phyloP scores from a whole-genome alignment of 2,113 vertebrate species.

The Calidris pygmaea region DNA sequence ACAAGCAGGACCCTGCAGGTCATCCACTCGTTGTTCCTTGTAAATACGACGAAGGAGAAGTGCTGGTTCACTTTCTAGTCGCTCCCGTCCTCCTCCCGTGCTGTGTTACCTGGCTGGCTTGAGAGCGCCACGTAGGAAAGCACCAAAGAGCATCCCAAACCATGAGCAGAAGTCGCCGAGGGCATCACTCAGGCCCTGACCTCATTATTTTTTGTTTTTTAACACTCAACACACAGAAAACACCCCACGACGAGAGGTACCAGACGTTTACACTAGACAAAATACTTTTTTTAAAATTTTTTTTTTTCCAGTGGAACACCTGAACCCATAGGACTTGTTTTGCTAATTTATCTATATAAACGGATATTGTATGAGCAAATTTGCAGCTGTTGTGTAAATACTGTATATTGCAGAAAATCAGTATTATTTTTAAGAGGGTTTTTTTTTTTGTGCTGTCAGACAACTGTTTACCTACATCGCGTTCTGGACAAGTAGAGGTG shows the following conservation, averaged over 20 bases:
- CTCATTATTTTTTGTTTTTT: not conserved
- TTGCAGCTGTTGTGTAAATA: slow-evolving; percentile 79
- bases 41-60: slow-evolving; percentile 77
- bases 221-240: not conserved
- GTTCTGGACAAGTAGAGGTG: slow-evolving; percentile 59
- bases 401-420: slow-evolving; percentile 78
- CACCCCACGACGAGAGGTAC: not conserved
- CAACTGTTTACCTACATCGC: slow-evolving; percentile 57
- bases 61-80: slow-evolving; percentile 94
- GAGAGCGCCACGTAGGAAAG: slow-evolving; percentile 34
- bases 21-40: not conserved
- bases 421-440: slow-evolving; percentile 72
- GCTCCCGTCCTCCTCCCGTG: slow-evolving; percentile 34
- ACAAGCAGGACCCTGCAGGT: not conserved
- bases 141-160: slow-evolving; percentile 63
- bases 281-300: slow-evolving; percentile 19
- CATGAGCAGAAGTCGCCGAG: not conserved
- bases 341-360: slow-evolving; percentile 72
- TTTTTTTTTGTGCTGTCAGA: slow-evolving; percentile 42
- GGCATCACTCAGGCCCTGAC: not conserved
- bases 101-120: not conserved
- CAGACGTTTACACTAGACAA: slow-evolving; percentile 36
- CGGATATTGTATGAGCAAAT: slow-evolving; percentile 69
- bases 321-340: slow-evolving; percentile 63
- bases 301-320: slow-evolving; percentile 7